Evolutionary conservation across 2,797 vertebrate species (phyloP).

Genomic region (Aldrovandia affinis): DNA sequence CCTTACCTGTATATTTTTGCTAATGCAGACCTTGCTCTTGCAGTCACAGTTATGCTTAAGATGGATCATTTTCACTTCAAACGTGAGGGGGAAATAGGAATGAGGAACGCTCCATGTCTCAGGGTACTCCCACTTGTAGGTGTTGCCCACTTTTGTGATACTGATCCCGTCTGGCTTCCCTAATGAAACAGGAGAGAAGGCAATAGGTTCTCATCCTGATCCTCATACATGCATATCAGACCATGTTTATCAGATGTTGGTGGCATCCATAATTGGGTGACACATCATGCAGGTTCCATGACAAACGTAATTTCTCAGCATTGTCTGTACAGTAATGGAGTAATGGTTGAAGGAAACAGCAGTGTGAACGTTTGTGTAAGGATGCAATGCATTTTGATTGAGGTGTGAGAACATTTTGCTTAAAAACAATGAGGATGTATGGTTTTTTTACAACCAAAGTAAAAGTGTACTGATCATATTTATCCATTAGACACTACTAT

Average conservation of each 20-base stretch:
- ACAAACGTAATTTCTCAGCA: neutral
- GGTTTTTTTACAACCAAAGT: neutral
- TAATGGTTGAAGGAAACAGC: neutral
- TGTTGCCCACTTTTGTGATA: conserved; percentile 55
- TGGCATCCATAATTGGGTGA: neutral
- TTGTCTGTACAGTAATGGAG: too few relatives aligned
- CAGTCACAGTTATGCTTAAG: conserved; percentile 43
- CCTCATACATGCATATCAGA: too few relatives aligned
- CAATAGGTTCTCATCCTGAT: neutral
- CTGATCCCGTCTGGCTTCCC: conserved; percentile 72
- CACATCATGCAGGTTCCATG: neutral
- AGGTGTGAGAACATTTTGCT: too few relatives aligned
- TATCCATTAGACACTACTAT: too few relatives aligned
- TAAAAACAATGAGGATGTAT: too few relatives aligned
- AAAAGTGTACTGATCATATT: too few relatives aligned
- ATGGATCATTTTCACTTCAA: conserved; percentile 63
- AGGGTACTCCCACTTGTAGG: conserved; percentile 69
- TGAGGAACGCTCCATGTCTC: conserved; percentile 69
- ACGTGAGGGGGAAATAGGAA: conserved; percentile 75
- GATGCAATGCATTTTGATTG: too few relatives aligned
- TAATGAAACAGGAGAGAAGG: conserved; percentile 40
- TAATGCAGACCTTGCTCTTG: conserved; percentile 32
- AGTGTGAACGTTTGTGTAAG: neutral
- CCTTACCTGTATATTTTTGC: conserved; percentile 51
- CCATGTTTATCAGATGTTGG: neutral